These are phyloP conservation scores for Toxotes jaculatrix DNA, from an alignment of 2,113 vertebrate species.

Conservation along the genomic window DNA sequence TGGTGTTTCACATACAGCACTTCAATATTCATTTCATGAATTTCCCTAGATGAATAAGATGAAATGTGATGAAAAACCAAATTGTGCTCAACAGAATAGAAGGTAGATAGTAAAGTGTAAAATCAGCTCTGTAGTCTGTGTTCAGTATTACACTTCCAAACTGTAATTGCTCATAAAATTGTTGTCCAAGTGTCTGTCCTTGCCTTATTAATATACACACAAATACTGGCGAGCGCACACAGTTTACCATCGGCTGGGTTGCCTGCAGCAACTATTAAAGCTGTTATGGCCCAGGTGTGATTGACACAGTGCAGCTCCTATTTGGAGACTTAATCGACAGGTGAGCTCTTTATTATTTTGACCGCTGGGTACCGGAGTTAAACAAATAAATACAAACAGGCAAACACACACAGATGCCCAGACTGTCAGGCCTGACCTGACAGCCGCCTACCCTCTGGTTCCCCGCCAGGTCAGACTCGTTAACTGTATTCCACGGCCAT, in stretches of 20 bases:
- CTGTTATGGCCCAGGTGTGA: conserved; percentile 41
- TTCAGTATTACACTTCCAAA: conserved; percentile 32
- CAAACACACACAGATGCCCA: background rate
- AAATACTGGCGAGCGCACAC: background rate
- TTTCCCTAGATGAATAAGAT: background rate
- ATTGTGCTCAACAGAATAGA: conserved; percentile 26
- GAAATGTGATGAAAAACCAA: conserved; percentile 3
- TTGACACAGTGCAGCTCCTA: conserved; percentile 34
- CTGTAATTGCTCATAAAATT: conserved; percentile 39
- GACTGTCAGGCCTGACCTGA: conserved; percentile 20
- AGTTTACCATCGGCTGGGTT: conserved; percentile 30
- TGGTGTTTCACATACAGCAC: background rate
- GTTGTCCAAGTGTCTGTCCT: conserved; percentile 36
- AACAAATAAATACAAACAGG: conserved; percentile 49
- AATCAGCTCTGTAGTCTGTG: conserved; percentile 17
- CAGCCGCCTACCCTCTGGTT: conserved; percentile 50
- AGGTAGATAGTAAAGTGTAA: conserved; percentile 18
- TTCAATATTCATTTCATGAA: conserved; percentile 16
- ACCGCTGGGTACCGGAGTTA: conserved; percentile 30
- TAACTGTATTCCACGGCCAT: conserved; percentile 56
- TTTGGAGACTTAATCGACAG: conserved; percentile 55
- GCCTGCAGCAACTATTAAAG: conserved; percentile 63
- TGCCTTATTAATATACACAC: conserved; percentile 1
- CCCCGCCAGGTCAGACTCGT: conserved; percentile 59
- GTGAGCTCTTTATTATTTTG: conserved; percentile 69